phyloP scores from a whole-genome alignment of 2,797 vertebrate genomes.

The Parauchenoglanis punctatus region DNA sequence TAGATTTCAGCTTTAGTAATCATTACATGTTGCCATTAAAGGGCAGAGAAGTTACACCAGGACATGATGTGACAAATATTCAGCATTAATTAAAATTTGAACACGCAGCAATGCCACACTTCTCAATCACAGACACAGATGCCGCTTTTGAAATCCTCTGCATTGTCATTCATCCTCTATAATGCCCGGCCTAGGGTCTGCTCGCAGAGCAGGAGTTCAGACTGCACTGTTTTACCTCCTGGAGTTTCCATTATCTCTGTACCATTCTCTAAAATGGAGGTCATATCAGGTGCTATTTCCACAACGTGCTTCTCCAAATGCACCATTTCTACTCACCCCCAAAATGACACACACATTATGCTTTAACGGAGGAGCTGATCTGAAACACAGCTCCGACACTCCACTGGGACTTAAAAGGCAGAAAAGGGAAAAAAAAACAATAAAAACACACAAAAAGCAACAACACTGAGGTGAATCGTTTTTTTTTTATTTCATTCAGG shows the following conservation, averaged over 20 bases:
- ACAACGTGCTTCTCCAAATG: slow-evolving; percentile 71
- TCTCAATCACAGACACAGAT: slow-evolving; percentile 8
- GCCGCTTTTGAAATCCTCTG: slow-evolving; percentile 29
- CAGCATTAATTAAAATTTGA: slow-evolving; percentile 4
- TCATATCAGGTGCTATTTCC: slow-evolving; percentile 72
- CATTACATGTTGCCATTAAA: slow-evolving; percentile 7
- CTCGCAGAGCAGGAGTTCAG: slow-evolving; percentile 56
- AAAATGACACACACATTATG: slow-evolving; percentile 67
- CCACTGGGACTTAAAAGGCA: slow-evolving; percentile 50
- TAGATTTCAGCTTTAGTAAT: slow-evolving; percentile 27
- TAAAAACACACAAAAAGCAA: slow-evolving; percentile 39
- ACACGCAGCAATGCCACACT: slow-evolving; percentile 7
- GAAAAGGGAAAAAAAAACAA: slow-evolving; percentile 48
- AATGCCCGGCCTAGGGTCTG: slow-evolving; percentile 61
- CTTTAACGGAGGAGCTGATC: slow-evolving; percentile 54
- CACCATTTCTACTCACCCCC: slow-evolving; percentile 64
- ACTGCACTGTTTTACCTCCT: slow-evolving; percentile 67
- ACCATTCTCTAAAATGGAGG: slow-evolving; percentile 76
- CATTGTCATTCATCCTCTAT: slow-evolving; percentile 60
- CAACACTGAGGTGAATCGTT: slow-evolving; percentile 26
- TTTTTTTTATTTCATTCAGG: slow-evolving; percentile 5
- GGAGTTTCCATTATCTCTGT: slow-evolving; percentile 75
- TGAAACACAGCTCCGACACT: slow-evolving; percentile 43
- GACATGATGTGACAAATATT: slow-evolving; percentile 24
- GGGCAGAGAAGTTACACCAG: slow-evolving; percentile 26